Base-by-base conservation (phyloP, 2,113 vertebrate species). In the Pelvicachromis taeniatus region DNA sequence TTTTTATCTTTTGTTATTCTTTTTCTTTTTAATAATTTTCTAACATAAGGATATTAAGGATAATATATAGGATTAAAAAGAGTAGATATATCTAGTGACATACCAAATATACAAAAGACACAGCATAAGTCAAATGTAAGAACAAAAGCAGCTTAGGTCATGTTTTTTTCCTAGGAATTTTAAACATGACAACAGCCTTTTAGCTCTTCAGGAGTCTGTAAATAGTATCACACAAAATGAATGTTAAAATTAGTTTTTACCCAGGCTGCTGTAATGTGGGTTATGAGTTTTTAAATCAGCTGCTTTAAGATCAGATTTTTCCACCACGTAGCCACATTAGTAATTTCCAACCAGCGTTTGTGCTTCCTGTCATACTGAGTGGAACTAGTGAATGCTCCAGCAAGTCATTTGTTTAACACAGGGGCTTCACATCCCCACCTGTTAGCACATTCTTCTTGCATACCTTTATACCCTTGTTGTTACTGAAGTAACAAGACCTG, bases 221-320 rank as follows among this genome's bases (percentile, higher is more conserved):
- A 40, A 42, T 6, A 68, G 35, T 14, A 3, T 68, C 19, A 68
- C 61, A 68, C n/a, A 68, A 68, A 23, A 42, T 17, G 7, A 10
- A 0, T 1, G 1, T 12, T 26, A 4, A 14, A 42, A 3, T 23
- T 42, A 19, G 1, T 29, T 1, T 5, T 33, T 10, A 42, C 13
- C n/a, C 38, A 42, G 38, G 21, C 8, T 42, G 63, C 23, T 68
- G 35, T 42, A 42, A 68, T n/a, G 23, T 63, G 4, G 4, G 35
- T 23, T 23, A 68, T 38, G 12, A 3, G 35, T 23, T 42, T 68
- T 68, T 6, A 42, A 68, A 68, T 16, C 21, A 70, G 13, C 63
- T 26, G 13, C 38, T 70, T 70, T 16, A 26, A 70, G 63, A 3
- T 42, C 33, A 21, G 61, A 21, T 45, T 26, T 70, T 26, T 45